Base-by-base conservation (phyloP, 1,140 invertebrate genomes). In the Lepidurus apus region DNA sequence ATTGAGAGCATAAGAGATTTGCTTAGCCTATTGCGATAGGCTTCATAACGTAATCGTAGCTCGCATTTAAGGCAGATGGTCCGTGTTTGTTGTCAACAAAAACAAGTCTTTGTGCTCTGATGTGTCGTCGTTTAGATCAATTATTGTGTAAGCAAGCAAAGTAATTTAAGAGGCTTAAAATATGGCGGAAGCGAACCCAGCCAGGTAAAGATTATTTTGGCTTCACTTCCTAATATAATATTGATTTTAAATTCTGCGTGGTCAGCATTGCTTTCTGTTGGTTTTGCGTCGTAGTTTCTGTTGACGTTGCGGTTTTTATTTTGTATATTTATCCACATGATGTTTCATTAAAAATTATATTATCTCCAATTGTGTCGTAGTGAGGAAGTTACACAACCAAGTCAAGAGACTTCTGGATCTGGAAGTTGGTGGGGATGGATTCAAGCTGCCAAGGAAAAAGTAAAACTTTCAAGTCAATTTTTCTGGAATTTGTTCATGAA, bases 381-480 rank as follows among this genome's bases (percentile, higher is more conserved):
- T 65, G 53, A 65, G 53, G 53, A 65, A 17, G 13, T 21, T 11
- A 65, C 17, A 65, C 53, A 65, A 9, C 17, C 13, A 17, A 65
- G 17, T 17, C 17, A 65, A 17, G 53, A 65, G 21, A 21, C n/a
- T 13, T 65, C 53, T 65, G 34, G 34, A 34, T 65, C 53, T n/a
- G 53, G 53, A 65, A 65, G 53, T 65, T 65, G 53, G 53, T 65
- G 53, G 53, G 92, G 93, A 84, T 89, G 92, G 81, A 89, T 90
- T 43, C 87, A 87, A 78, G 90, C 89, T 43, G 90, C 93, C 42
- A 90, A 90, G 84, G 88, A 87, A 82, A 91, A 92, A 84, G 91
- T 91, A 10, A 88, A 85, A 75, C 88, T 88, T 84, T 89, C 90
- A 26, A 26, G 88, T 91, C 77, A 87, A 85, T 74, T n/a, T n/a